These are phyloP conservation scores for Drosophila kohkoa DNA, from an alignment of 1,140 invertebrate genomes.

Conservation along the genomic window DNA sequence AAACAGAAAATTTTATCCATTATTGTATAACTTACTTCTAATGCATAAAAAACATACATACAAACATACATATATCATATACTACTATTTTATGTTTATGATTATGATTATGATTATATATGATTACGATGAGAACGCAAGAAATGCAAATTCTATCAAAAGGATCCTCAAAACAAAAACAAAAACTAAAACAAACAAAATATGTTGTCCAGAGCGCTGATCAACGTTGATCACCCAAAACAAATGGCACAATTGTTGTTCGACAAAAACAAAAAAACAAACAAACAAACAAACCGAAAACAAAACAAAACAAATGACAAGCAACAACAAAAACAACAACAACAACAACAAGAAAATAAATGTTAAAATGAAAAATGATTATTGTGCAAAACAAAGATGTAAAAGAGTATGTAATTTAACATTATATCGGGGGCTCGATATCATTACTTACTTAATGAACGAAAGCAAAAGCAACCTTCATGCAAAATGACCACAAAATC, in stretches of 20 bases:
- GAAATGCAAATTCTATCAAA: conserved; percentile 62
- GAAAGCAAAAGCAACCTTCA: conserved; percentile 23
- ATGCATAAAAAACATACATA: conserved; percentile 45
- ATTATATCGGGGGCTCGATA: conserved; percentile 41
- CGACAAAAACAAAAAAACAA: conserved; percentile 18
- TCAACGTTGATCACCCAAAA: conserved; percentile 26
- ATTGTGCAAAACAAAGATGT: conserved; percentile 29
- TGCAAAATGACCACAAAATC: conserved; percentile 55
- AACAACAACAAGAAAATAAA: not conserved
- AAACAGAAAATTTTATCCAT: conserved; percentile 62
- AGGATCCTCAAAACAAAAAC: conserved; percentile 51
- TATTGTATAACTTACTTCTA: conserved; percentile 79
- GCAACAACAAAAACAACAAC: conserved; percentile 7
- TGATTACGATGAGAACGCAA: conserved; percentile 25
- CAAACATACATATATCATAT: conserved; percentile 41
- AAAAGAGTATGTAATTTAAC: conserved; percentile 19
- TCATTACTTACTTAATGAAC: conserved; percentile 30
- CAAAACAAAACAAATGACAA: conserved; percentile 23
- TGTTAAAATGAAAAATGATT: conserved; percentile 13
- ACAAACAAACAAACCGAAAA: not conserved
- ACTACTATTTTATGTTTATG: conserved; percentile 52
- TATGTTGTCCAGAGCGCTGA: conserved; percentile 38
- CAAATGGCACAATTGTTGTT: conserved; percentile 38
- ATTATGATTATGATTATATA: conserved; percentile 43
- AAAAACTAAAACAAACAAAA: not conserved